Base-by-base conservation (phyloP, 2,888 invertebrate genomes). In the Philopedon plagiatum region DNA sequence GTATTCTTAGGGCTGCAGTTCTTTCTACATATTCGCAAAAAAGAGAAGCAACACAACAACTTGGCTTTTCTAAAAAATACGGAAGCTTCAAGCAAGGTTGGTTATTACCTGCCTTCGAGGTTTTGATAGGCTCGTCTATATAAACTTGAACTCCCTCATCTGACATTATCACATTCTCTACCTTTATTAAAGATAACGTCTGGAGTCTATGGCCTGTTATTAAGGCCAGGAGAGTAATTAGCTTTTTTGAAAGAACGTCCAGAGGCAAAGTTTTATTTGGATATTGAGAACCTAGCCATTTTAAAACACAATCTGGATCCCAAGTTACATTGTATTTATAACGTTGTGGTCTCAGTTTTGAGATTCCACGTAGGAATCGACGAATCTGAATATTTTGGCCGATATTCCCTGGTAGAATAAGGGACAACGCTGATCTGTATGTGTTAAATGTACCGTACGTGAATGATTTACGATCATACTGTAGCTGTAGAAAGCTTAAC, bases 41-140 rank as follows among this genome's bases (percentile, higher is more conserved):
- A 26, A 7, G 3, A 26, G 65, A 26, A 1, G 63, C 71, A 11
- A 44, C 37, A 49, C 71, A 74, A 26, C 68, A n/a, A 8, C 2
- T 18, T 5, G 73, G 63, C n/a, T 73, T 69, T 11, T 63, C 32
- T 2, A 37, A 32, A 62, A 69, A 71, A 46, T 41, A 71, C n/a
- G 67, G 66, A 3, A 72, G 19, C n/a, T n/a, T 29, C 13, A 62
- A 51, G 15, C n/a, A 5, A 9, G 62, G 71, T 11, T 68, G 61
- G 18, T 21, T 15, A 19, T 19, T 51, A 8, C 13, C 8, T 23
- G 21, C 13, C 2, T 18, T 15, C 11, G 63, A 57, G 0, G 71
- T 76, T 46, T 75, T 75, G 11, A 76, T 73, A 4, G 66, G 26
- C 44, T 77, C 78, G 3, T 76, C 54, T 18, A 78, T 77, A 13